These are phyloP conservation scores for Andricus grossulariae DNA, from an alignment of 1,140 invertebrate species.

Conservation along the genomic window DNA sequence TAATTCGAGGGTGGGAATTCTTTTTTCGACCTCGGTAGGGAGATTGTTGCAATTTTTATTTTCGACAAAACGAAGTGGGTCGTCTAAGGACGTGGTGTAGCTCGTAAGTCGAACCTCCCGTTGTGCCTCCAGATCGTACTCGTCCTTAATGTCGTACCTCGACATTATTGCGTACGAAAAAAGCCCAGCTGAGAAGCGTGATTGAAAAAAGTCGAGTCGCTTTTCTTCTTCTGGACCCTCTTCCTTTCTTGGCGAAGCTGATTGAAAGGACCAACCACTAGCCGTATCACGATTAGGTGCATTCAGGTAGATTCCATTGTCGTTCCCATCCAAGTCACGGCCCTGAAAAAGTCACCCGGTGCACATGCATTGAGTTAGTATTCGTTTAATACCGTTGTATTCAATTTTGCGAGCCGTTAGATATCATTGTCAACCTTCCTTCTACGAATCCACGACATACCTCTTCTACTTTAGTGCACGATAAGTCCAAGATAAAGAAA, in stretches of 20 bases:
- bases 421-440: too few species aligned
- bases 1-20: conserved; percentile 45
- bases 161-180: conserved; percentile 57
- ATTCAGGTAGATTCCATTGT: conserved; percentile 48
- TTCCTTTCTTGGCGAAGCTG: too few species aligned
- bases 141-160: conserved; percentile 66
- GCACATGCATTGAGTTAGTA: too few species aligned
- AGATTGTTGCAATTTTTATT: conserved; percentile 49
- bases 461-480: too few species aligned
- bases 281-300: not conserved
- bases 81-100: conserved; percentile 59
- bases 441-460: too few species aligned
- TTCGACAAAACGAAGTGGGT: conserved; percentile 49
- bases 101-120: conserved; percentile 65
- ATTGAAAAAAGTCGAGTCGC: not conserved
- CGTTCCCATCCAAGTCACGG: conserved; percentile 23
- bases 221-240: not conserved
- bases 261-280: too few species aligned
- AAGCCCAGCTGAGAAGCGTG: not conserved
- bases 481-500: too few species aligned
- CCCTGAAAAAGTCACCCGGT: conserved; percentile 36
- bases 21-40: conserved; percentile 52
- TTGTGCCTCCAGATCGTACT: conserved; percentile 58
- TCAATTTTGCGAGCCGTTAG: too few species aligned
- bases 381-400: too few species aligned